Base-by-base conservation (phyloP, 1,140 invertebrate genomes). In the Mactra quadrangularis region DNA sequence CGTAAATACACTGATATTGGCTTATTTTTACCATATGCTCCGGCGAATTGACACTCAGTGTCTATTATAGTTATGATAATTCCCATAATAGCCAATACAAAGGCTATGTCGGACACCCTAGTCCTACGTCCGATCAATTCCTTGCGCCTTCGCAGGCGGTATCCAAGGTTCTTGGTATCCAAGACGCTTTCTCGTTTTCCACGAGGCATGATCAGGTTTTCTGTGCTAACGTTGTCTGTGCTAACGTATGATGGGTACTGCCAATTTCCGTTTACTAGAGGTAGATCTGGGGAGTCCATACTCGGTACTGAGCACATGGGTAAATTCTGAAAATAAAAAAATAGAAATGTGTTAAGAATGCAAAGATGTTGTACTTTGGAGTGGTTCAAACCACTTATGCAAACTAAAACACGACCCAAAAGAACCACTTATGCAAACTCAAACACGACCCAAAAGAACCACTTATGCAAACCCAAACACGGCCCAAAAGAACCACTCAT, bases 181-280 rank as follows among this genome's bases (percentile, higher is more conserved):
- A 75, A 38, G 29, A 71, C 38, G 70, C 71, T 75, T 53, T 74
- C 79, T 31, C 79, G 55, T 72, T 82, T 82, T 53, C 79, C 59
- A 17, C 35, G 53, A 74, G 71, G 70, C 79, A 74, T 75, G 70
- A 82, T 82, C 38, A 74, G 77, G 55, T 82, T 85, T 82, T 59
- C 70, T 53, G 52, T 85, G 62, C 64, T 76, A 22, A 59, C 78
- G 53, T 83, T 84, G 33, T 89, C 89, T 27, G 89, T 86, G 74
- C 87, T 90, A 29, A 87, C 87, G 84, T 89, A 90, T 47, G 86
- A 87, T 35, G 85, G 83, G 62, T 87, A 90, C 47, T 86, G 77
- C 59, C 78, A 82, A 55, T 74, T 31, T 64, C 79, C 79, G 79
- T 72, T 82, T 17, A 74, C 59, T 64, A 82, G 70, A 72, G 79